Evolutionary conservation across 1,140 invertebrate genomes (phyloP), one percentile per base, ranked within the genome.

Genomic region (Lasioglossum albipes): DNA sequence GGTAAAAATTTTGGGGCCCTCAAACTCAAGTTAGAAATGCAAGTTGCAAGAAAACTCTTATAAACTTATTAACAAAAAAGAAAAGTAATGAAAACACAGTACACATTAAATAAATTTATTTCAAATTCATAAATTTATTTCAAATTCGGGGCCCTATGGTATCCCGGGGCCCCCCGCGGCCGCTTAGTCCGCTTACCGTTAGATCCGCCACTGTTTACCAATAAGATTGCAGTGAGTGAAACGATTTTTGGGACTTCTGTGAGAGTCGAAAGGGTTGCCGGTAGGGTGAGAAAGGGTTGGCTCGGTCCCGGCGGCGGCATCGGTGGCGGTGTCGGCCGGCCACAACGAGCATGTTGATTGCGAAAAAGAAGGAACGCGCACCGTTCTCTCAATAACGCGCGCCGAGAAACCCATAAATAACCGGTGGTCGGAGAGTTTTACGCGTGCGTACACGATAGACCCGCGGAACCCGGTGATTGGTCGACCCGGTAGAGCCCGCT

Each of bases 391-490:
- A 89, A 91, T 90, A 91, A 90, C 88, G 85, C 84, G 84, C 86
- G 81, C 80, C 85, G 80, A 73, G 84, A 81, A 79, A 89, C 87
- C 84, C 90, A 84, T 92, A 92, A 93, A 93, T 92, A 92, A 92
- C 87, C 76, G 12, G 83, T 86, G 61, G 89, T 61, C 83, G 73
- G 82, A 87, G 86, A 91, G 90, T 91, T 90, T 90, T 88, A 84
- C 87, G 86, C 81, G 86, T 73, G 86, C 71, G 65, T 77, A 83
- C 57, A 83, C 57, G 71, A 57, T 82, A 81, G 77, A 79, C 74
- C 36, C 84, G 87, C 87, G 88, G 84, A 84, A 77, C 64, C 75
- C 84, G 86, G 88, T 91, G 91, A 92, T 93, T 92, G 91, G 91
- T 89, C 85, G 84, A 77, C 75, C 79, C 79, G 75, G 84, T 74